A percentile compares a stretch with the other conserved stretches of the same genome.
Evolutionary conservation across 2,888 invertebrate genomes (phyloP).

Genomic region (Idaea straminata): DNA sequence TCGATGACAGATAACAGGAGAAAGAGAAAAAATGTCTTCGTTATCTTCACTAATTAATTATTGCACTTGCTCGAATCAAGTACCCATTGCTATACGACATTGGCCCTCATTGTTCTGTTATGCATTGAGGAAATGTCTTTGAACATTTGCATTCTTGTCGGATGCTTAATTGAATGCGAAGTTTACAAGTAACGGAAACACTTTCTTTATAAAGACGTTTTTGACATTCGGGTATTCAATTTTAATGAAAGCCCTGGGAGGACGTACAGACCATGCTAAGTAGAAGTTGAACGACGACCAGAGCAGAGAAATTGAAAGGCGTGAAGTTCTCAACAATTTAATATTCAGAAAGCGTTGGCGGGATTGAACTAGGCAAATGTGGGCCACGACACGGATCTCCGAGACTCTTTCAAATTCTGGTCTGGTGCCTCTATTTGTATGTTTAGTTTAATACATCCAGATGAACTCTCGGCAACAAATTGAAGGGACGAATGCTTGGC

Average conservation of each 20-base stretch:
- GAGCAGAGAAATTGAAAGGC: conserved; percentile 62
- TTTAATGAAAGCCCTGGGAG: conserved; percentile 38
- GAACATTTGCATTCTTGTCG: not conserved
- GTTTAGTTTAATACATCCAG: conserved; percentile 32
- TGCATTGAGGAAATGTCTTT: not conserved
- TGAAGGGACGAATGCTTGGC: not conserved
- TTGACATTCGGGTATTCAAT: conserved; percentile 33
- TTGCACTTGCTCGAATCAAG: no score
- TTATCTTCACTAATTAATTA: no score
- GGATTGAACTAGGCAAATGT: conserved; percentile 66
- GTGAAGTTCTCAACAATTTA: conserved; percentile 51
- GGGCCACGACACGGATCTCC: conserved; percentile 65
- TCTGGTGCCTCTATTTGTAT: conserved; percentile 37
- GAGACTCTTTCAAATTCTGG: conserved; percentile 37
- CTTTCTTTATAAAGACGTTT: conserved; percentile 33
- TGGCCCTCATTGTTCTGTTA: no score
- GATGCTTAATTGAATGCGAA: conserved; percentile 10
- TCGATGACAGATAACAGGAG: no score
- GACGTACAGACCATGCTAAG: conserved; percentile 46
- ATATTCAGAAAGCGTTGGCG: conserved; percentile 67
- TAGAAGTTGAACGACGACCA: conserved; percentile 42
- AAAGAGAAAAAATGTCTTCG: no score
- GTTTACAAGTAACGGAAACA: conserved; percentile 30
- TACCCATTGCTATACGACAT: not conserved
- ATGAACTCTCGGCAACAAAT: not conserved